phyloP scores from a whole-genome alignment of 2,113 vertebrate species.

The Ammodytes dubius region DNA sequence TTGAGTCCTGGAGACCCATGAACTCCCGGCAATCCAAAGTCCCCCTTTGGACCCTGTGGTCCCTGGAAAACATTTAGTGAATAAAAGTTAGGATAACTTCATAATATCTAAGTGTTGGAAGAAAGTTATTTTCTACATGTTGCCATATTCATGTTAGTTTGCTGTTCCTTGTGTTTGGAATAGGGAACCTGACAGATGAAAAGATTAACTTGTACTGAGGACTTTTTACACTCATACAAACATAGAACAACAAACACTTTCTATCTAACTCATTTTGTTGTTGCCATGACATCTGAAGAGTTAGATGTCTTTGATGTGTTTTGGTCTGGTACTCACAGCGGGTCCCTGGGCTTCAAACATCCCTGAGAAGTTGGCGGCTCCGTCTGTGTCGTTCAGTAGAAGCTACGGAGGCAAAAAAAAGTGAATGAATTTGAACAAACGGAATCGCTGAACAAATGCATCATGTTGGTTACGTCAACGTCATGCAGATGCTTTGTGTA shows the following conservation, averaged over 20 bases:
- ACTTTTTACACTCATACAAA: background rate
- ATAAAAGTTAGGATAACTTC: background rate
- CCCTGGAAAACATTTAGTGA: conserved; percentile 80
- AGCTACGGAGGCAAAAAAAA: conserved; percentile 78
- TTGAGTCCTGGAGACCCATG: conserved; percentile 85
- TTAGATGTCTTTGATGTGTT: background rate
- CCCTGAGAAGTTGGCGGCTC: conserved; percentile 87
- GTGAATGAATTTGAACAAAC: background rate
- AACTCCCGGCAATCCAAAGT: conserved; percentile 86
- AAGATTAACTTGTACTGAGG: background rate
- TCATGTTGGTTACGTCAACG: background rate
- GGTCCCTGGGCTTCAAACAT: conserved; percentile 82
- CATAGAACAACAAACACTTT: background rate
- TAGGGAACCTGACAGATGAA: background rate
- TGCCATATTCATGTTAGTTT: background rate
- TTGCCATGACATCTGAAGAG: background rate
- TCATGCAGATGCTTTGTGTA: background rate
- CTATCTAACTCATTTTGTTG: background rate
- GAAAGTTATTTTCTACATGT: background rate
- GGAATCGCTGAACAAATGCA: background rate
- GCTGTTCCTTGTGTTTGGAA: background rate
- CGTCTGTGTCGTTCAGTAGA: conserved; percentile 88
- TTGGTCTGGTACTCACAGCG: conserved; percentile 56
- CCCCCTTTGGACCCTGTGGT: conserved; percentile 90
- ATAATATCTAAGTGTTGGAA: background rate